These are phyloP conservation scores for Schizaphis graminum DNA, from an alignment of 2,888 invertebrate species.

Conservation along the genomic window DNA sequence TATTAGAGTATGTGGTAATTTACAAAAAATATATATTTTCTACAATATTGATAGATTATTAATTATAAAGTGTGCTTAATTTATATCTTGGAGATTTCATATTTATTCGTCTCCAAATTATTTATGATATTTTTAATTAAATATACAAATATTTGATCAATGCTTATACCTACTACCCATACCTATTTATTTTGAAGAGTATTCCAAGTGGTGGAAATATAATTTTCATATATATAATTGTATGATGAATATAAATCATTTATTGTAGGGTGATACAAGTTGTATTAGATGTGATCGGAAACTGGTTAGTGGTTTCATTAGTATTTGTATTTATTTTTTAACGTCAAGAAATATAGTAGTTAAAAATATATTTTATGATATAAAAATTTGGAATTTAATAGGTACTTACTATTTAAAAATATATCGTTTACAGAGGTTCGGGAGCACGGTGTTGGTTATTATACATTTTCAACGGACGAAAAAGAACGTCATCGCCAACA, in stretches of 20 bases:
- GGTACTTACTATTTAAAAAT: background rate
- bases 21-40: background rate
- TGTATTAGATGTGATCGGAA: background rate
- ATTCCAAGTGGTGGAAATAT: too few species aligned
- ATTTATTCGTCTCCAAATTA: background rate
- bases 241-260: background rate
- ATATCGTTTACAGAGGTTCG: conserved; percentile 80
- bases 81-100: background rate
- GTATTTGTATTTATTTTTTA: background rate
- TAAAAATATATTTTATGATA: background rate
- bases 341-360: background rate
- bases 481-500: conserved; percentile 84
- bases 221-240: background rate
- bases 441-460: conserved; percentile 93
- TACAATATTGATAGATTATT: background rate
- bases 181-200: too few species aligned
- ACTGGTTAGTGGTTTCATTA: background rate
- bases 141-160: too few species aligned
- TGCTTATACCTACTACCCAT: too few species aligned
- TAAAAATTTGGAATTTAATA: background rate
- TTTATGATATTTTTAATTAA: too few species aligned
- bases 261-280: background rate
- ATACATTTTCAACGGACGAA: conserved; percentile 90
- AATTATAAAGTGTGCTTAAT: background rate
- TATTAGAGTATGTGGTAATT: background rate